Evolutionary conservation across 2,888 invertebrate species (phyloP).

Genomic region (Dorcus parallelipipedus): DNA sequence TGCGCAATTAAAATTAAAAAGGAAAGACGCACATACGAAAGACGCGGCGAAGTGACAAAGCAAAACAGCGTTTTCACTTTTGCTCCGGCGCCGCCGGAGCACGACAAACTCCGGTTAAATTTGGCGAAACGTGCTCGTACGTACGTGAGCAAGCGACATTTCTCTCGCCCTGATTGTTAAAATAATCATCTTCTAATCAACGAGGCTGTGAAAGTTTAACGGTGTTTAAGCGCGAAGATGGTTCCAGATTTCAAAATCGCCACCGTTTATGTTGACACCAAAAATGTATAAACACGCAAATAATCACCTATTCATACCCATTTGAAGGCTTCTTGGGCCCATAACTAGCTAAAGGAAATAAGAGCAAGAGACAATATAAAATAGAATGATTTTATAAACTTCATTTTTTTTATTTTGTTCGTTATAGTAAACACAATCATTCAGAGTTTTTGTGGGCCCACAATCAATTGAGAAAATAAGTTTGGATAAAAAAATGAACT

Average conservation of each 20-base stretch:
- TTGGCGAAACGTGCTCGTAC: neutral
- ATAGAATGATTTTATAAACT: too few relatives aligned
- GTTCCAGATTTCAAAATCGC: constrained; percentile 21
- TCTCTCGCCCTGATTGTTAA: constrained; percentile 20
- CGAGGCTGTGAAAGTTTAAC: constrained; percentile 36
- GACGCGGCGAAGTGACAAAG: constrained; percentile 21
- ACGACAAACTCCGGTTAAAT: neutral
- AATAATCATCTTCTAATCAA: constrained; percentile 31
- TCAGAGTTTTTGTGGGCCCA: too few relatives aligned
- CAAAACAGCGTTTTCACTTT: constrained; percentile 21
- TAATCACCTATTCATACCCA: too few relatives aligned
- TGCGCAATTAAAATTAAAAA: constrained; percentile 16
- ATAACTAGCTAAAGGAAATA: too few relatives aligned
- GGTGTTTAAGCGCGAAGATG: constrained; percentile 28
- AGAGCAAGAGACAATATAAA: too few relatives aligned
- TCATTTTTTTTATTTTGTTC: too few relatives aligned
- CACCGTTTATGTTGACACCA: constrained; percentile 14
- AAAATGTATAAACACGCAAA: neutral
- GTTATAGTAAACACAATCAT: too few relatives aligned
- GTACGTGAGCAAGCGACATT: constrained; percentile 9
- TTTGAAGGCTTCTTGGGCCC: too few relatives aligned
- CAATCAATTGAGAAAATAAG: too few relatives aligned
- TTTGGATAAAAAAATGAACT: too few relatives aligned
- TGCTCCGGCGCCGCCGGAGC: constrained; percentile 12
- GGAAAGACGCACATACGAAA: constrained; percentile 12